Evolutionary conservation across 1,140 invertebrate genomes (phyloP), one percentile per base, ranked within the genome.

Genomic region (Coelopa frigida): DNA sequence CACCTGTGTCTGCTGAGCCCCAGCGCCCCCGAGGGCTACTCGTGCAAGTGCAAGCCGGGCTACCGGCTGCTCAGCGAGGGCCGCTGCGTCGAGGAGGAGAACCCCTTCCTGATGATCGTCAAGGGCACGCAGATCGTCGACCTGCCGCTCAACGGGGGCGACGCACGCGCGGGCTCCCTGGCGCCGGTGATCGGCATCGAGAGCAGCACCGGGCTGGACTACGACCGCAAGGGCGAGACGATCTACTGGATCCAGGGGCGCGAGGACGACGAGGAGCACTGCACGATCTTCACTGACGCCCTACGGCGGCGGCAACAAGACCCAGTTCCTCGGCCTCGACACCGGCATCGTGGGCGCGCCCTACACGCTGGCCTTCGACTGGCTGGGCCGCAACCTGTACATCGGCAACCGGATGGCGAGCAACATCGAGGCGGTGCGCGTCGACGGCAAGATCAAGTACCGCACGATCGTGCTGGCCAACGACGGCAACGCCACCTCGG

Each of bases 331-430:
- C 1, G 81, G 79, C 57, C 57, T 78, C 0, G 85, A 89, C 46
- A 79, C 79, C 5, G 90, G 91, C 6, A 80, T 96, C 23, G 84
- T 96, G 21, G 94, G 94, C 0, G 83, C 89, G 0, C 89, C 94
- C 1, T 90, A 89, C 33, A 81, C 88, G 1, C 81, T 98, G 23
- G 94, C 94, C 1, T 88, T 96, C 60, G 95, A 98, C 64, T 98
- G 94, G 94, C 75, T 98, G 22, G 93, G 94, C 7, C 74, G 93
- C 29, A 99, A 98, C 71, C 64, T 99, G 6, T 98, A 89, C 60
- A 84, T 98, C 55, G 94, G 92, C 10, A 98, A 98, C 61, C 81
- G 85, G 15, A 77, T 86, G 31, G 89, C 90, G 8, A 88, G 89
- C 20, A 95, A 94, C 50, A 90, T 98, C 46, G 93, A 97, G 72